Evolutionary conservation across 2,888 invertebrate genomes (phyloP).

Genomic region (Venustoraphidia nigricollis): DNA sequence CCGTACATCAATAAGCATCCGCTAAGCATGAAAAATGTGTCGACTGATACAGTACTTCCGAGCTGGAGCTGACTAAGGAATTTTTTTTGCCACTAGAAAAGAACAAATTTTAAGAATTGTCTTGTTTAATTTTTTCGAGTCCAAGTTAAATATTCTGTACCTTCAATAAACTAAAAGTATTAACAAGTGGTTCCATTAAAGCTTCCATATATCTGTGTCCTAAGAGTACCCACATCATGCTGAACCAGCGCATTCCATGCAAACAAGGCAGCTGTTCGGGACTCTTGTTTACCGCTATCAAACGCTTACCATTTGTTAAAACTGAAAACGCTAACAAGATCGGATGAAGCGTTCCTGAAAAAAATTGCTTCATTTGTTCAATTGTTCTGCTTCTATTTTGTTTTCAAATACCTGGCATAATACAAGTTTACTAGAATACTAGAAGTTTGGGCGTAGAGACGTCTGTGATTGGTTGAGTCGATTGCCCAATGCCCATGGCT

Average conservation of each 20-base stretch:
- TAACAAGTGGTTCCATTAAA: slow-evolving; percentile 12
- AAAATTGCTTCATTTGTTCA: neutral
- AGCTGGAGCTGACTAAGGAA: slow-evolving; percentile 17
- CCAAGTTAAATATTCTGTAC: slow-evolving; percentile 2
- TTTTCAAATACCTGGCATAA: no score
- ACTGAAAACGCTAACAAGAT: slow-evolving; percentile 24
- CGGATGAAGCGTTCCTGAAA: slow-evolving; percentile 11
- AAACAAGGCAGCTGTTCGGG: slow-evolving; percentile 28
- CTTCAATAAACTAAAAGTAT: slow-evolving; percentile 5
- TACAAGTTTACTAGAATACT: no score
- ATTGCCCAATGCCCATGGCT: no score
- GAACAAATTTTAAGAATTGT: neutral
- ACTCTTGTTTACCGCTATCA: slow-evolving; percentile 23
- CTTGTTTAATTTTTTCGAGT: slow-evolving; percentile 6
- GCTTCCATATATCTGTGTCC: slow-evolving; percentile 25
- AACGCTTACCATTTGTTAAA: slow-evolving; percentile 27
- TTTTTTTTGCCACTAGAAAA: slow-evolving; percentile 21
- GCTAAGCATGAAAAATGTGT: slow-evolving; percentile 46
- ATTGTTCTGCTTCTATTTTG: no score
- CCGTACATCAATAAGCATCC: slow-evolving; percentile 38
- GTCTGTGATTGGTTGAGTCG: no score
- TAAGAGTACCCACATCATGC: slow-evolving; percentile 32
- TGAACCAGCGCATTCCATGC: slow-evolving; percentile 29
- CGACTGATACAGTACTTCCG: slow-evolving; percentile 37
- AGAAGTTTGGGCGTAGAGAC: no score